Evolutionary conservation across 1,140 invertebrate species (phyloP), one percentile per base, ranked within the genome.

Genomic region (Heliothis virescens): DNA sequence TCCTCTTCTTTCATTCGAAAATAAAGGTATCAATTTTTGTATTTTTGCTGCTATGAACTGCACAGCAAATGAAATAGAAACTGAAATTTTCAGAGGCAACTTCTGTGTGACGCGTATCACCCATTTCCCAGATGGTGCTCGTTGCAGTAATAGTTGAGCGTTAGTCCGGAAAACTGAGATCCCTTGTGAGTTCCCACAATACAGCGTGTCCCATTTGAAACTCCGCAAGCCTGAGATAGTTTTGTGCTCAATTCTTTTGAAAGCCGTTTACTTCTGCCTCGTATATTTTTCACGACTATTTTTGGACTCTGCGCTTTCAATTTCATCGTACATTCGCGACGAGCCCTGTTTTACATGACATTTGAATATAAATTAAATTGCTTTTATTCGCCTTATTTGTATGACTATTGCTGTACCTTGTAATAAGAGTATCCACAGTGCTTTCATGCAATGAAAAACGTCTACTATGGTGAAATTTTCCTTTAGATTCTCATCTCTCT

Each of bases 241-340:
- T 60, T 74, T 74, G 72, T 62, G 41, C 41, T 60, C 29, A 18
- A 74, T 74, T 74, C 72, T 74, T 74, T 74, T 59, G n/a, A 60
- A 74, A 74, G 34, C 15, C 69, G 67, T 71, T 72, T 72, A 41
- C 52, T 12, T 72, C 67, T 71, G 52, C 29, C 69, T 72, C 53
- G 26, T 72, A 47, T 53, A 72, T 72, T 72, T 72, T 72, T 21
- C 67, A 72, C 50, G 69, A 72, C 55, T 74, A 60, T 74, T 74
- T 74, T 74, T 60, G 72, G 53, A 13, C 53, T 57, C 16, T 9
- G 57, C 72, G 55, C 52, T 74, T 74, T 74, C 72, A 60, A 50
- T 62, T 74, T 26, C 72, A 60, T 60, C 18, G 21, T 50, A 29
- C 48, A 21, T 60, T 74, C 72, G 18, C 55, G 11, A 53, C 71